Base-by-base conservation (phyloP, 2,888 invertebrate species). In the Diplolepis rosae region DNA sequence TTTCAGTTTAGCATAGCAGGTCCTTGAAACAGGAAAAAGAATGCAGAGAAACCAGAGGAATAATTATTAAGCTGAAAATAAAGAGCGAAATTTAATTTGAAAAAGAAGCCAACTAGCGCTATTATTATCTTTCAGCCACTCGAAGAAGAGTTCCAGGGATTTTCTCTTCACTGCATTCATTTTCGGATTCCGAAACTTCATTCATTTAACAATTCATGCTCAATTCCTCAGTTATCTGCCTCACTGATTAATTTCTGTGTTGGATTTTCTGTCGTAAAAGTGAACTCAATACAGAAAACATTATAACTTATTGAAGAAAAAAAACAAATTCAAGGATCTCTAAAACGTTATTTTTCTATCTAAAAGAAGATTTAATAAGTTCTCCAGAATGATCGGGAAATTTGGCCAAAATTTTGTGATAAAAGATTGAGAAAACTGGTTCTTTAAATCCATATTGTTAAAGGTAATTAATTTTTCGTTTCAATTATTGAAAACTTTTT, bases 181-280 rank as follows among this genome's bases (percentile, higher is more conserved):
- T 77, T 78, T 74, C 73, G 77, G 79, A 82, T 80, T 80, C 77
- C 79, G 74, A 75, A 76, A 78, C 76, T 71, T 79, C 71, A 76
- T 50, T 66, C 54, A 18, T 65, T 81, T 80, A 81, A 81, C 77
- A 80, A 82, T 81, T 75, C 79, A 81, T 69, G 56, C 68, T 74
- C 77, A 77, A 82, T 82, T 80, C 82, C 74, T 78, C 75, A 75
- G 51, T 77, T 74, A 75, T 76, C 78, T 75, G 75, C 73, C 75
- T 72, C 75, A 72, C 67, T 67, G 72, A 77, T 39, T 61, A 22
- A 61, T 39, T 22, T 35, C 35, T 35, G 22, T 61, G 35, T 61
- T 39, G 56, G 24, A 13, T 18, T 22, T 61, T 39, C n/a, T 61
- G 35, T 0, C 13, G 22, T 61, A 22, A 24, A 39, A 61, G n/a